Percentiles rank a stretch among this genome's conserved stretches.
Evolutionary conservation across 2,113 vertebrate genomes (phyloP).

Genomic region (Seriola rivoliana): DNA sequence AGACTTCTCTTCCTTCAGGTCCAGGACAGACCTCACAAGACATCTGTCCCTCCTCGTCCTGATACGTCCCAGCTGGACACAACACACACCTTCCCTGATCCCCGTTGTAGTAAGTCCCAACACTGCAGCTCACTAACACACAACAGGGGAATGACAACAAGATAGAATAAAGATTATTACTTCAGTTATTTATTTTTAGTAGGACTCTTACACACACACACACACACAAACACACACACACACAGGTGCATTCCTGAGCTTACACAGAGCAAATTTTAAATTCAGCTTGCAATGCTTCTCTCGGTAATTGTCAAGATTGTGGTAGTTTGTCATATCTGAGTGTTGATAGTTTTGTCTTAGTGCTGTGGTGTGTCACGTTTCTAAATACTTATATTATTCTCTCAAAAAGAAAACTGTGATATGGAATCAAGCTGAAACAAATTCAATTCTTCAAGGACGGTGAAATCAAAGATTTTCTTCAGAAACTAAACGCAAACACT

Average conservation of each 20-base stretch:
- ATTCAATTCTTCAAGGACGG: neutral
- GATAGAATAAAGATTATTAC: neutral
- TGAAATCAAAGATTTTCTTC: conserved; percentile 23
- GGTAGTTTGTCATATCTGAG: conserved; percentile 1
- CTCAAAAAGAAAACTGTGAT: neutral
- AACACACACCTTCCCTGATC: conserved; percentile 86
- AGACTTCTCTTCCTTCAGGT: conserved; percentile 81
- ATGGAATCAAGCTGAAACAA: neutral
- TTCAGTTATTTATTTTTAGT: neutral
- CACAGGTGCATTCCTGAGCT: neutral
- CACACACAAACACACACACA: no score
- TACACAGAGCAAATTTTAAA: neutral
- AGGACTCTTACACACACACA: neutral
- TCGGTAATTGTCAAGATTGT: neutral
- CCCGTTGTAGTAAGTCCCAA: conserved; percentile 84
- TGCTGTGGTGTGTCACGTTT: neutral
- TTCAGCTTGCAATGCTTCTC: neutral
- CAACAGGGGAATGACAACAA: conserved; percentile 5
- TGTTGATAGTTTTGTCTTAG: conserved; percentile 1
- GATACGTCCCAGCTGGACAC: conserved; percentile 89
- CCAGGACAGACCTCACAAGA: conserved; percentile 87
- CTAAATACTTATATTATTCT: neutral
- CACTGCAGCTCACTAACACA: conserved; percentile 86
- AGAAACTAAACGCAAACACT: conserved; percentile 50
- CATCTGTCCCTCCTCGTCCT: conserved; percentile 90